Conservation (phyloP, 2,797 vertebrate species). For the Hydrocynus forskahlii region DNA sequence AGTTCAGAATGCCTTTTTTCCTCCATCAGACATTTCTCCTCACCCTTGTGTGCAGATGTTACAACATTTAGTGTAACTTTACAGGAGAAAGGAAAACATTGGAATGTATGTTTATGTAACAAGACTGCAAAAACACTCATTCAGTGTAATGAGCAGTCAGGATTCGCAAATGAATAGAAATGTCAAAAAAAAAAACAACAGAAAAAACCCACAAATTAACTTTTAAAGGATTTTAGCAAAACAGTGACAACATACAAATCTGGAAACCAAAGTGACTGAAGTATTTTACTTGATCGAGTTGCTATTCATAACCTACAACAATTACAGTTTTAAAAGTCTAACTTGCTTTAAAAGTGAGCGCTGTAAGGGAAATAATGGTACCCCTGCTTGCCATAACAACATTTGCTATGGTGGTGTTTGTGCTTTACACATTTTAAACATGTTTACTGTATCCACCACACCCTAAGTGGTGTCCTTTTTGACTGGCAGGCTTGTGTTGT, state of each 20-base stretch:
- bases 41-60: neutral
- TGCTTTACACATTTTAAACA: slow-evolving; percentile 3
- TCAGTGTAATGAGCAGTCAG: neutral
- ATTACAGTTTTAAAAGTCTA: neutral
- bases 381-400: neutral
- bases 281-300: neutral
- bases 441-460: neutral
- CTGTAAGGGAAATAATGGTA: neutral
- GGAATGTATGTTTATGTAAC: too few relatives aligned
- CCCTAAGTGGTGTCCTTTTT: neutral
- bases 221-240: neutral
- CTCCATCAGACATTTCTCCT: neutral
- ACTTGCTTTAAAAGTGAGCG: neutral
- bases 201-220: neutral
- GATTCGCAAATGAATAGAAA: neutral
- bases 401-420: neutral
- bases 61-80: neutral
- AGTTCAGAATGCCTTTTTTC: neutral
- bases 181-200: neutral
- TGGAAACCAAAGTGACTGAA: slow-evolving; percentile 4
- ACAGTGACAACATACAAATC: neutral
- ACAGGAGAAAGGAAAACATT: neutral
- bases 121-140: neutral
- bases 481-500: neutral
- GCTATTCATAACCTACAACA: neutral